Percentiles rank a stretch among this genome's conserved stretches.
phyloP scores from a whole-genome alignment of 2,113 vertebrate genomes.

The Siphamia tubifer region DNA sequence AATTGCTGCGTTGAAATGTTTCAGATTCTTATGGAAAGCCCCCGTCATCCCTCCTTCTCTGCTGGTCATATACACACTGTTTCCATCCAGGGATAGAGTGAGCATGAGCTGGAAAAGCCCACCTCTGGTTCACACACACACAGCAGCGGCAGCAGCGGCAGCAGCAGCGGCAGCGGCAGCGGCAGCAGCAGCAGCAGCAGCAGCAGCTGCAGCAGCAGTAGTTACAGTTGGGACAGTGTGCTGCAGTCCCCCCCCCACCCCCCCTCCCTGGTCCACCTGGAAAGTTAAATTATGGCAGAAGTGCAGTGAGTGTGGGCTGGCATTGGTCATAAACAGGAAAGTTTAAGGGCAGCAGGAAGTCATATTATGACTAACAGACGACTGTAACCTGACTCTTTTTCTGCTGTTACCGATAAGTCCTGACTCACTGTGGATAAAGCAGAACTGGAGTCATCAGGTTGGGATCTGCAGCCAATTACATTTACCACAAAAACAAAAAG shows the following conservation, averaged over 20 bases:
- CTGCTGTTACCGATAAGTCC: background rate
- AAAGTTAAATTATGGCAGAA: conserved; percentile 50
- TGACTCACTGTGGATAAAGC: background rate
- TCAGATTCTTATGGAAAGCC: conserved; percentile 42
- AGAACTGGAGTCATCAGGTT: background rate
- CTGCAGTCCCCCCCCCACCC: conserved; percentile 7
- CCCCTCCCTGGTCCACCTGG: conserved; percentile 1
- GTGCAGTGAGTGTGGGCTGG: conserved; percentile 24
- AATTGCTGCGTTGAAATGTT: conserved; percentile 23
- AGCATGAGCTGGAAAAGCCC: conserved; percentile 76
- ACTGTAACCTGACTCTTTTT: conserved; percentile 12
- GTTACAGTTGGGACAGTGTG: conserved; percentile 43
- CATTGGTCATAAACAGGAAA: conserved; percentile 42
- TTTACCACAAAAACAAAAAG: too few relatives aligned
- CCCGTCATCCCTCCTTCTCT: conserved; percentile 43
- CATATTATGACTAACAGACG: conserved; percentile 16
- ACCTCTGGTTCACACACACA: conserved; percentile 51
- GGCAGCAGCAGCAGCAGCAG: too few relatives aligned
- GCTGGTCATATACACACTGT: conserved; percentile 22
- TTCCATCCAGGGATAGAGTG: conserved; percentile 52
- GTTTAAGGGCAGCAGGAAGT: too few relatives aligned
- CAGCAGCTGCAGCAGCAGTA: too few relatives aligned
- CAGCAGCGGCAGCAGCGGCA: too few relatives aligned
- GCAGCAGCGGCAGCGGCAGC: too few relatives aligned
- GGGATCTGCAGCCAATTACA: too few relatives aligned